Conservation (phyloP, 2,888 invertebrate genomes). For the Apantesis nais region DNA sequence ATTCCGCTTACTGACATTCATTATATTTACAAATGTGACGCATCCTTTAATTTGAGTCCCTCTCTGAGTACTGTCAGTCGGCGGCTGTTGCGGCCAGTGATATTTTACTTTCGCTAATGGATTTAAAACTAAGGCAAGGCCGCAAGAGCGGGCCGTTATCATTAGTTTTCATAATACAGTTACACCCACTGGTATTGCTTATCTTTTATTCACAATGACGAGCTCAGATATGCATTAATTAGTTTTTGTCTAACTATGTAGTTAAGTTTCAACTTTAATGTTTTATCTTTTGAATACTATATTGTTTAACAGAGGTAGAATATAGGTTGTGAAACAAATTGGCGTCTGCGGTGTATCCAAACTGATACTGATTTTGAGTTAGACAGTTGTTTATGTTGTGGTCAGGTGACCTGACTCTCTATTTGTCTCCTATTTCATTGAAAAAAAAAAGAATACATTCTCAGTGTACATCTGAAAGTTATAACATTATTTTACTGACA, state of each 20-base stretch:
- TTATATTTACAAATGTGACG: neutral
- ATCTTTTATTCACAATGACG: constrained; percentile 45
- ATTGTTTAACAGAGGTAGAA: too few relatives aligned
- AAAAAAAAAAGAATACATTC: too few relatives aligned
- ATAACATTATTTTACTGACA: too few relatives aligned
- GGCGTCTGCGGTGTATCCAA: too few relatives aligned
- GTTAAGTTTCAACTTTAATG: neutral
- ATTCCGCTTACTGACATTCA: neutral
- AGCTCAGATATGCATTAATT: constrained; percentile 40
- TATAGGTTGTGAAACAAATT: too few relatives aligned
- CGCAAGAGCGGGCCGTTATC: constrained; percentile 32
- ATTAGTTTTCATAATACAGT: constrained; percentile 46
- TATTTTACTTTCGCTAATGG: constrained; percentile 66
- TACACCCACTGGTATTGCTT: constrained; percentile 35
- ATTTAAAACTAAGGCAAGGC: constrained; percentile 56
- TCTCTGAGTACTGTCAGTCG: constrained; percentile 31
- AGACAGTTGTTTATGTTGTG: too few relatives aligned
- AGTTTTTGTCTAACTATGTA: constrained; percentile 28
- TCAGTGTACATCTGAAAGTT: too few relatives aligned
- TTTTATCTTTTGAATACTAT: too few relatives aligned
- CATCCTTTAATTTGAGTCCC: constrained; percentile 21
- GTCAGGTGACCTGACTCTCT: too few relatives aligned
- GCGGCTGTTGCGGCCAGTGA: constrained; percentile 31
- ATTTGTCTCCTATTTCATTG: too few relatives aligned
- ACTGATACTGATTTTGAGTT: too few relatives aligned